These are phyloP conservation scores for Bombus haemorrhoidalis DNA, from an alignment of 1,140 invertebrate species.

Conservation along the genomic window DNA sequence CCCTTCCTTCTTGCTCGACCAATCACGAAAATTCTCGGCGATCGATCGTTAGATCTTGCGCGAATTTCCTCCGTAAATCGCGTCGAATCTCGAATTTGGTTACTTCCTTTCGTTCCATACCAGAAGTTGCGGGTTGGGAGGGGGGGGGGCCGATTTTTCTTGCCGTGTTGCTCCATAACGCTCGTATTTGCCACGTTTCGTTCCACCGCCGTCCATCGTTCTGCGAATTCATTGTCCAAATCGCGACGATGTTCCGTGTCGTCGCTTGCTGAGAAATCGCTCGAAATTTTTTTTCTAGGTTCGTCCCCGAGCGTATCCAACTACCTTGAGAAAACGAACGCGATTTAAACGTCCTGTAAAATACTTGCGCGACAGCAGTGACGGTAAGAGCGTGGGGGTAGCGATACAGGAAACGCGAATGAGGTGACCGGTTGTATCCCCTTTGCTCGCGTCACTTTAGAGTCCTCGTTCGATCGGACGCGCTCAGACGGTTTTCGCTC, in stretches of 20 bases:
- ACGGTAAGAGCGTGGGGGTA: too few relatives aligned
- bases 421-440: neutral
- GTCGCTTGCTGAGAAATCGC: neutral
- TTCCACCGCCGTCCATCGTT: conserved; percentile 3
- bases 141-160: neutral
- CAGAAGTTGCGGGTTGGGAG: too few relatives aligned
- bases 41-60: neutral
- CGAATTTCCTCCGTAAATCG: neutral
- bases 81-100: too few relatives aligned
- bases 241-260: neutral
- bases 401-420: neutral
- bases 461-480: conserved; percentile 34
- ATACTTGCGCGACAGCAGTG: neutral
- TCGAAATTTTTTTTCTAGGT: neutral
- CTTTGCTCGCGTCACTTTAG: neutral
- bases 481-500: conserved; percentile 8
- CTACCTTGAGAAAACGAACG: conserved; percentile 7
- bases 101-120: too few relatives aligned
- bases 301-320: neutral
- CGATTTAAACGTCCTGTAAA: conserved; percentile 12
- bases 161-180: neutral
- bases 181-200: neutral
- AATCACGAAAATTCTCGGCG: neutral
- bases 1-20: neutral
- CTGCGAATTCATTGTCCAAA: neutral